Conservation (phyloP, 2,888 invertebrate species). For the Aquatica leii region DNA sequence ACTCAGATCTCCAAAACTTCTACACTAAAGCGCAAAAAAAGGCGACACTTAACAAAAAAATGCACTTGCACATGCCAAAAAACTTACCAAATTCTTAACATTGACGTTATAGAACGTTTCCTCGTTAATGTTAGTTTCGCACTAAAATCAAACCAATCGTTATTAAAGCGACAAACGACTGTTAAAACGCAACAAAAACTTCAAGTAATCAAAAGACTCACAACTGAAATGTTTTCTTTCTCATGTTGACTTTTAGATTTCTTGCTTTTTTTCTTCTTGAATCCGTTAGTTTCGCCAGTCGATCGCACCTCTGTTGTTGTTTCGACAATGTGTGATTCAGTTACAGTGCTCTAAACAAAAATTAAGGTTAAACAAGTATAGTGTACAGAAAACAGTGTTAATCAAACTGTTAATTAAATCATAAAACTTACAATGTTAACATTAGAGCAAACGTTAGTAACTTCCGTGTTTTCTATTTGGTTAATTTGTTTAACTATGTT, state of each 20-base stretch:
- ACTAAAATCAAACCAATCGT: conserved; percentile 31
- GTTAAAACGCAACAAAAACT: conserved; percentile 32
- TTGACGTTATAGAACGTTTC: conserved; percentile 67
- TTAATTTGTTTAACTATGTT: conserved; percentile 57
- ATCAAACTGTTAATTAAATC: too few relatives aligned
- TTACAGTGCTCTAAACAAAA: conserved; percentile 56
- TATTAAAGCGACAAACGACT: not conserved
- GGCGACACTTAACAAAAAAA: conserved; percentile 27
- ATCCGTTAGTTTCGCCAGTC: conserved; percentile 49
- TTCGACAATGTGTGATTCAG: conserved; percentile 54
- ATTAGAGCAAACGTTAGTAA: conserved; percentile 33
- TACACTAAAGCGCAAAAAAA: conserved; percentile 61
- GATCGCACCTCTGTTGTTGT: conserved; percentile 53
- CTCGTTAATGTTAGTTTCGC: conserved; percentile 45
- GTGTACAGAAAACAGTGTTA: too few relatives aligned
- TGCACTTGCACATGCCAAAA: conserved; percentile 28
- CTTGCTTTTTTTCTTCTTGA: conserved; percentile 68
- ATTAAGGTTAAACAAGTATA: conserved; percentile 15
- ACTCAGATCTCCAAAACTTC: conserved; percentile 70
- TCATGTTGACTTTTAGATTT: conserved; percentile 70
- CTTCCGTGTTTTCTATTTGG: conserved; percentile 52
- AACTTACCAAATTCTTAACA: conserved; percentile 72
- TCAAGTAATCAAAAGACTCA: conserved; percentile 65
- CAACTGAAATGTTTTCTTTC: conserved; percentile 74
- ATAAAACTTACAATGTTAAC: conserved; percentile 27